Evolutionary conservation across 1,140 invertebrate species (phyloP), one percentile per base, ranked within the genome.

Genomic region (Leptopilina clavipes): DNA sequence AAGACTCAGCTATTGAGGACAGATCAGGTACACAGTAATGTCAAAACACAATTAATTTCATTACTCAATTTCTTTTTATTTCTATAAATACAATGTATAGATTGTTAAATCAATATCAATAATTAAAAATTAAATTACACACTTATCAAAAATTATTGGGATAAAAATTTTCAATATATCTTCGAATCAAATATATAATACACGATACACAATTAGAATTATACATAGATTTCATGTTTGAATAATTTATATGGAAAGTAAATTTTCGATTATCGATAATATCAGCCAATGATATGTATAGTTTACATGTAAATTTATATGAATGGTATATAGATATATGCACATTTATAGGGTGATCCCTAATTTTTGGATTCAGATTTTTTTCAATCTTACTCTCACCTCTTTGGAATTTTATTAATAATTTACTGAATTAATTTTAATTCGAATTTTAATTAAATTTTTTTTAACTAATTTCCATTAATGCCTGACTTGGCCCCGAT

Each of bases 11-110:
- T 76, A 70, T 40, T 77, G 77, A 84, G 83, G 76, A 85, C 74
- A 54, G 79, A 87, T 77, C 87, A 90, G 88, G 89, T 89, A 89
- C 85, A 89, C 83, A 65, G 18, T 12, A 65, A 17, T 52, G 48
- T 8, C 25, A 37, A 65, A 65, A 65, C 22, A 65, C 22, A 74
- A 76, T 0, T 44, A 76, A 76, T 31, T 31, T 31, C 5, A 31
- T 31, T 31, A 78, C 25, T n/a, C 6, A n/a, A 17, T 52, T 52
- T 52, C n/a, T n/a, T 52, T 52, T 52, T 17, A 52, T 6, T 65
- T 19, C 19, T 59, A 25, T 59, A 11, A 59, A 12, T 9, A 59
- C 10, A 25, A 25, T 31, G 6, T 3, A 31, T 31, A 31, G 6
- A 40, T 3, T 40, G 7, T 5, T 31, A 40, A 40, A 40, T 40